Evolutionary conservation across 2,888 invertebrate species (phyloP).

Genomic region (Clitarchus hookeri): DNA sequence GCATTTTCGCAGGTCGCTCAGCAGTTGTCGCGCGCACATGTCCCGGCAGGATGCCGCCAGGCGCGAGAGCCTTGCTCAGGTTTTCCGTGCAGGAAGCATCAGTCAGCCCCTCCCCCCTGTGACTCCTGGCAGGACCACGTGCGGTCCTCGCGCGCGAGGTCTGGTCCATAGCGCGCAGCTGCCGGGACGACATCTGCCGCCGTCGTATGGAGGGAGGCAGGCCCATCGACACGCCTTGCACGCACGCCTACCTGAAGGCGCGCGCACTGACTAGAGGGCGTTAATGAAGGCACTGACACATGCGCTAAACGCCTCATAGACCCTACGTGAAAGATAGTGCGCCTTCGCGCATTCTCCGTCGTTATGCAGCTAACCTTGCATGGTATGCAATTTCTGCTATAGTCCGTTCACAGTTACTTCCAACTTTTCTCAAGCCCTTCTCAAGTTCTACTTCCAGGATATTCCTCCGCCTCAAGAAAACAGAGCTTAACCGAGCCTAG

Average conservation of each 20-base stretch:
- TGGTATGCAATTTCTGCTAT: too few species aligned
- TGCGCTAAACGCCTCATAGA: neutral
- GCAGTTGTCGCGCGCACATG: too few species aligned
- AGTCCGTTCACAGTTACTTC: too few species aligned
- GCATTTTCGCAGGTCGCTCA: too few species aligned
- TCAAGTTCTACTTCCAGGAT: too few species aligned
- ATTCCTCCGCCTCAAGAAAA: too few species aligned
- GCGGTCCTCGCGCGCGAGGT: neutral
- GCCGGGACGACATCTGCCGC: neutral
- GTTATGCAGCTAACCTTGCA: too few species aligned
- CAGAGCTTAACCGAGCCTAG: too few species aligned
- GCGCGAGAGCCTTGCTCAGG: too few species aligned
- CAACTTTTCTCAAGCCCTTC: too few species aligned
- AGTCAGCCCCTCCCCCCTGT: neutral
- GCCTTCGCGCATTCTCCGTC: too few species aligned
- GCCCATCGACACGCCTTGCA: neutral
- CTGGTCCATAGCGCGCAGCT: neutral
- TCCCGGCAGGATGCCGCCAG: too few species aligned
- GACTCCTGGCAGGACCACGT: neutral
- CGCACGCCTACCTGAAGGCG: neutral
- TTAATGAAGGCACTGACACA: neutral
- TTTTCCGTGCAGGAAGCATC: neutral
- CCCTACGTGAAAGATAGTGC: neutral
- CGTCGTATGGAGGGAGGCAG: neutral
- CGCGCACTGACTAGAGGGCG: neutral